Percentiles rank a stretch among this genome's conserved stretches.
Conservation (phyloP, 2,797 vertebrate species). For the Oryzias sinensis region DNA sequence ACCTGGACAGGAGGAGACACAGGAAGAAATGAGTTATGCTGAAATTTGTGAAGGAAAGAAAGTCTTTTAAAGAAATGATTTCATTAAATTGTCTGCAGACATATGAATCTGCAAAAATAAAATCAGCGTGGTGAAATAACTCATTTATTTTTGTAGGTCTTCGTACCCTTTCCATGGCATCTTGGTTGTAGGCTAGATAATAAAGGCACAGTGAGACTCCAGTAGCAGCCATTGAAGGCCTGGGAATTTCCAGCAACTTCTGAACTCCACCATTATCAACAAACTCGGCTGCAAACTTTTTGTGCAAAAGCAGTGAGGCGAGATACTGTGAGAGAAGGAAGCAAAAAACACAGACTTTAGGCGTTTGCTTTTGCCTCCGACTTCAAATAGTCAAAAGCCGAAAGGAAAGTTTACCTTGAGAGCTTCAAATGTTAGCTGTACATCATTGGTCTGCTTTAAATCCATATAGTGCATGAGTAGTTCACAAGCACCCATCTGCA, state of each 20-base stretch:
- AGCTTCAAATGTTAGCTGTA: constrained; percentile 96
- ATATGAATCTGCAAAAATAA: not conserved
- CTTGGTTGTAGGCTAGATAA: constrained; percentile 98
- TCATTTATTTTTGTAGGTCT: not conserved
- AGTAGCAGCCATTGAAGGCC: constrained; percentile 97
- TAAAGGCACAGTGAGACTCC: constrained; percentile 99
- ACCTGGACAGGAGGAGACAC: constrained; percentile 75
- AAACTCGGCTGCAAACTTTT: constrained; percentile 99
- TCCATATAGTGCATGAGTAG: constrained; percentile 98
- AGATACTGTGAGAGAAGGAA: constrained; percentile 80
- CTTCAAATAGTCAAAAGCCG: not conserved
- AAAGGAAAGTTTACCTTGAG: constrained; percentile 84
- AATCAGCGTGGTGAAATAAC: not conserved
- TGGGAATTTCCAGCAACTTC: constrained; percentile 94
- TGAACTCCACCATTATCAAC: constrained; percentile 98
- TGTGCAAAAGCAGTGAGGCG: constrained; percentile 94
- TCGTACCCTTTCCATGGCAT: constrained; percentile 96
- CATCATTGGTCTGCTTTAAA: constrained; percentile 95
- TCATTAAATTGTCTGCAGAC: too few relatives aligned
- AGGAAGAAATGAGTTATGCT: constrained; percentile 16
- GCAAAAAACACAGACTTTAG: not conserved
- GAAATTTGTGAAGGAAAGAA: not conserved
- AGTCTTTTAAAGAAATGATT: too few relatives aligned
- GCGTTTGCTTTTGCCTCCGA: not conserved
- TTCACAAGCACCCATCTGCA: constrained; percentile 96